Base-by-base conservation (phyloP, 1,140 invertebrate genomes). In the Capitella teleta region DNA sequence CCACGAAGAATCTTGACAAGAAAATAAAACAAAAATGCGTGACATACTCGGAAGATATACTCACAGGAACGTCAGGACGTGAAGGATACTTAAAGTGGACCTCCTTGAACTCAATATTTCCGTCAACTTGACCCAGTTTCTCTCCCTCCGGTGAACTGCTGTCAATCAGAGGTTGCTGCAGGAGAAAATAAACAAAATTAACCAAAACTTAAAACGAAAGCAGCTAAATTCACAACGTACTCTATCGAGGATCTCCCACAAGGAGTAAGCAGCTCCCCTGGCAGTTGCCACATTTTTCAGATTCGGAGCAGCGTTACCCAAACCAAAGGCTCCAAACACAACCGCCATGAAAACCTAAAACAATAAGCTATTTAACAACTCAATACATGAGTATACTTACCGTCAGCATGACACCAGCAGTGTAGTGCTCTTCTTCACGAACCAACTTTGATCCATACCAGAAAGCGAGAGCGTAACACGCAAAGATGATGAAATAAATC, bases 51-150 rank as follows among this genome's bases (percentile, higher is more conserved):
- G n/a, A n/a, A n/a, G n/a, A n/a, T n/a, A 4, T 8, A 40, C 38
- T 40, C 19, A 51, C 52, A 28, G 25, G 16, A 12, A 51, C 82
- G 58, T 86, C 78, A 5, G 80, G 77, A 63, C 89, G 74, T 6
- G 84, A 84, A 3, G 89, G 88, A 74, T 93, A 94, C 4, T 81
- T 72, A 69, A 93, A 93, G 21, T 73, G 77, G 19, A 93, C 85
- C 64, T 88, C 76, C 56, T 82, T 79, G 62, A 94, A 91, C 53
- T 81, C 76, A 40, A 94, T 82, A 30, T 49, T 42, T 24, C 56
- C 56, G n/a, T 14, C 37, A 12, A 56, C 19, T 5, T 23, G 21
- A 23, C 23, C n/a, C 5, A 30, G 40, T 38, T 49, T 49, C 28
- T 23, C 16, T 14, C 55, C 55, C n/a, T 50, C 43, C 3, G 28